Evolutionary conservation across 2,797 vertebrate genomes (phyloP), one percentile per base, ranked within the genome.

Genomic region (Hoplostethus mediterraneus): DNA sequence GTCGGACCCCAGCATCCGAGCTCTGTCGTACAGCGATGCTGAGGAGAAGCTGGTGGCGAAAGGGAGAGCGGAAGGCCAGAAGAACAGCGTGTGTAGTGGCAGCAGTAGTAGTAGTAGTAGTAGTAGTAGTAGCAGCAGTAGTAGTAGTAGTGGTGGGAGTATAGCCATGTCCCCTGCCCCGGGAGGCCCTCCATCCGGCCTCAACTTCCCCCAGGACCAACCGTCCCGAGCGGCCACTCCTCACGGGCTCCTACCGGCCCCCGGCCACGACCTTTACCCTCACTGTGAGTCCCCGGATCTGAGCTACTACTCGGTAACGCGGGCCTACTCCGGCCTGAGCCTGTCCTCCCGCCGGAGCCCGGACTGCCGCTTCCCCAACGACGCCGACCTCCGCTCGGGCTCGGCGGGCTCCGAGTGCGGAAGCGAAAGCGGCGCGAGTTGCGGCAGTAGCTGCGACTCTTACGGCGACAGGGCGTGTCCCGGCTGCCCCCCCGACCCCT

Each of bases 21-120:
- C 97, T 62, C 94, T 97, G 79, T 97, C 95, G 49, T 98, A 97
- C 84, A 95, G 97, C 36, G 97, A 98, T 45, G 94, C 97, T 6
- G 98, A 99, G 85, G 97, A 98, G 89, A 97, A 96, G 94, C 95
- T 98, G 87, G 93, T 95, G 90, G 95, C 95, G 52, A 97, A 97
- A 93, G 95, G 96, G 83, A 94, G 96, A 86, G 80, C 92, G 83
- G 97, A 98, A 78, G 93, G 92, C 81, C 95, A 95, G 73, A 92
- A 90, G 84, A 89, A 31, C 79, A 80, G 31, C 38, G 5, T 77
- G 56, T 77, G 85, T 17, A 71, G 80, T 21, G 21, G 21, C 21
- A 21, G 21, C 21, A 1, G 21, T 1, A 65, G 81, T 17, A 33
- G 64, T 42, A 59, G 70, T 47, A 65, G 62, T 48, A 77, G 70